A percentile compares a stretch with the other conserved stretches of the same genome.
Evolutionary conservation across 2,888 invertebrate species (phyloP).

Genomic region (Patella depressa): DNA sequence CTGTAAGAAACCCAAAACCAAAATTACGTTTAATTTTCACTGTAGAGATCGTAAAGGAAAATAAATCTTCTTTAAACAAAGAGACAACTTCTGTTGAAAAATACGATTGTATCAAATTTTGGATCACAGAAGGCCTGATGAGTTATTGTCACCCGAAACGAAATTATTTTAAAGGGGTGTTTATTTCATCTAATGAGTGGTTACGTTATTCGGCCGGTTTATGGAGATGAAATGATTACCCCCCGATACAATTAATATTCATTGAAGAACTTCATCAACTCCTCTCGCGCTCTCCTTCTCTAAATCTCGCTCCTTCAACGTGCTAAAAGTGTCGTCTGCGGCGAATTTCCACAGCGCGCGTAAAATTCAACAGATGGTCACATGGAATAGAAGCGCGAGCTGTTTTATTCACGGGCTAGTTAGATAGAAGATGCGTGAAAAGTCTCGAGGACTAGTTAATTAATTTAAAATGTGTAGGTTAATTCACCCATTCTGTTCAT

Average conservation of each 20-base stretch:
- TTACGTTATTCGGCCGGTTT: neutral
- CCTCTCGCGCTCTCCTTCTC: neutral
- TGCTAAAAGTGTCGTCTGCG: neutral
- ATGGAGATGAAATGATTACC: neutral
- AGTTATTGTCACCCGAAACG: neutral
- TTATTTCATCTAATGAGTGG: neutral
- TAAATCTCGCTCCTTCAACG: neutral
- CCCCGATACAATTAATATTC: neutral
- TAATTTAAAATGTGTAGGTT: neutral
- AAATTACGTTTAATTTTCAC: too few species aligned
- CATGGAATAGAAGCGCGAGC: neutral
- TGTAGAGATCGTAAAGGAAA: too few species aligned
- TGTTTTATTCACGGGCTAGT: neutral
- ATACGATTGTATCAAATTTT: neutral
- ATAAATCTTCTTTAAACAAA: too few species aligned
- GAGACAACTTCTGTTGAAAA: too few species aligned
- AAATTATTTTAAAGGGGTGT: neutral
- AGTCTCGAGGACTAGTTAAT: neutral
- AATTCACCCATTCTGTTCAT: too few species aligned
- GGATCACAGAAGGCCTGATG: neutral
- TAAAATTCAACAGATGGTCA: slow-evolving; percentile 8
- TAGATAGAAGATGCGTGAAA: neutral
- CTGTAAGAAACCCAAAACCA: too few species aligned
- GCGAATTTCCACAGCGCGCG: slow-evolving; percentile 3
- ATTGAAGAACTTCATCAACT: neutral